These are phyloP conservation scores for Propsilocerus akamusi DNA, from an alignment of 1,140 invertebrate species.

Conservation along the genomic window DNA sequence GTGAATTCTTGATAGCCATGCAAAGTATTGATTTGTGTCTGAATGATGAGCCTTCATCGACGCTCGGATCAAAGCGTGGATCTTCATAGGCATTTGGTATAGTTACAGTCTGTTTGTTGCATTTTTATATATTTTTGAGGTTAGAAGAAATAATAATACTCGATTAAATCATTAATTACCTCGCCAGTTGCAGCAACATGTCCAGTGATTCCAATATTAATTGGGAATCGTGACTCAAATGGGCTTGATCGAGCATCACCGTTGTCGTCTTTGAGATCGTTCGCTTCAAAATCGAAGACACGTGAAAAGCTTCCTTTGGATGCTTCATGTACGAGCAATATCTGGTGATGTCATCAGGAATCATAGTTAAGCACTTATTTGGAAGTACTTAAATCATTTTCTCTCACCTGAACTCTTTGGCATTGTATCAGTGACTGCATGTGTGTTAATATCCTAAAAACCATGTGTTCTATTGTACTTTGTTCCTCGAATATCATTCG, in stretches of 20 bases:
- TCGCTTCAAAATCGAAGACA: constrained; percentile 80
- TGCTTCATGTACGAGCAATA: constrained; percentile 70
- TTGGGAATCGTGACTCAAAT: constrained; percentile 84
- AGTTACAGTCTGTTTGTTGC: constrained; percentile 54
- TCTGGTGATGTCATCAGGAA: constrained; percentile 28
- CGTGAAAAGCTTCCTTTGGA: constrained; percentile 77
- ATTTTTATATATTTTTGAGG: constrained; percentile 1
- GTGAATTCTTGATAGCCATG: constrained; percentile 84
- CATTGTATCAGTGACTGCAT: constrained; percentile 88
- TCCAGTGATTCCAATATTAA: constrained; percentile 90
- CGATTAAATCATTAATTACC: constrained; percentile 32
- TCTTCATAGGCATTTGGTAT: constrained; percentile 84
- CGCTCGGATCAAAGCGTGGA: constrained; percentile 71
- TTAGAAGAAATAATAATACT: neutral
- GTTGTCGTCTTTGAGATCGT: constrained; percentile 49
- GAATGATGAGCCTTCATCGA: constrained; percentile 60
- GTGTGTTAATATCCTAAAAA: constrained; percentile 83
- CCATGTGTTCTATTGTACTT: constrained; percentile 88
- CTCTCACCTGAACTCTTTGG: constrained; percentile 69
- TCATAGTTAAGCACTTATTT: neutral
- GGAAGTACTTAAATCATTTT: constrained; percentile 3
- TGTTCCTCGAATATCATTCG: constrained; percentile 95
- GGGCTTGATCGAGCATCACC: constrained; percentile 60
- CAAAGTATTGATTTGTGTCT: constrained; percentile 71
- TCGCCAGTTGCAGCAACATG: constrained; percentile 92